Evolutionary conservation across 2,113 vertebrate genomes (phyloP).

Genomic region (Mustela nigripes): DNA sequence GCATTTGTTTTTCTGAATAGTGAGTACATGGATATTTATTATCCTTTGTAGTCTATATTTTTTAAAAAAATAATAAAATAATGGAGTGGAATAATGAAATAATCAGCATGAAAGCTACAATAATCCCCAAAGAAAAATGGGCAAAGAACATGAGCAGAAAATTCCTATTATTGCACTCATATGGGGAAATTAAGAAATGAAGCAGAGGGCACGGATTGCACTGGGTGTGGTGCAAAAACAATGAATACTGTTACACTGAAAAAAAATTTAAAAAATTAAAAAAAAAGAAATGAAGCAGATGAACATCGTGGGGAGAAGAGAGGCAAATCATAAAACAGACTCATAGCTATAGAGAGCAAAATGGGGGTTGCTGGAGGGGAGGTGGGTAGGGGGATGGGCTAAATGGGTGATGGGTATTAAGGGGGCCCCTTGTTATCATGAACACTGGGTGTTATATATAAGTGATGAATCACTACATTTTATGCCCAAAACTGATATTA

Average conservation of each 20-base stretch:
- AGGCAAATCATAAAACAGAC: background rate
- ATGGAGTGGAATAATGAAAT: background rate
- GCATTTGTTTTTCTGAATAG: background rate
- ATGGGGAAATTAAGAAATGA: background rate
- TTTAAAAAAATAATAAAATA: background rate
- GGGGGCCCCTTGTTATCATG: background rate
- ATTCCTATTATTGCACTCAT: background rate
- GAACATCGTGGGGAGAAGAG: background rate
- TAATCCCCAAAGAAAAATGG: conserved; percentile 9
- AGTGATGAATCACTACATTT: too few species aligned
- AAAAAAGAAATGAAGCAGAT: background rate
- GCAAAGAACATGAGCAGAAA: background rate
- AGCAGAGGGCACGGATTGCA: background rate
- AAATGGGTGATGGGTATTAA: background rate
- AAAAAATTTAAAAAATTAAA: background rate
- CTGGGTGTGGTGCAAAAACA: too few species aligned
- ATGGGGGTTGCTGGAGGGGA: background rate
- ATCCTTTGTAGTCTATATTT: background rate
- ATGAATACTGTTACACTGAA: too few species aligned
- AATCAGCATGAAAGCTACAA: background rate
- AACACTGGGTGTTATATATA: background rate
- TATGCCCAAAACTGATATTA: too few species aligned
- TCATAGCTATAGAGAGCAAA: background rate
- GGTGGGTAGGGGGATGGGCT: background rate
- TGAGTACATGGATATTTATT: background rate